Evolutionary conservation across 2,888 invertebrate genomes (phyloP).

Genomic region (Patella caerulea): DNA sequence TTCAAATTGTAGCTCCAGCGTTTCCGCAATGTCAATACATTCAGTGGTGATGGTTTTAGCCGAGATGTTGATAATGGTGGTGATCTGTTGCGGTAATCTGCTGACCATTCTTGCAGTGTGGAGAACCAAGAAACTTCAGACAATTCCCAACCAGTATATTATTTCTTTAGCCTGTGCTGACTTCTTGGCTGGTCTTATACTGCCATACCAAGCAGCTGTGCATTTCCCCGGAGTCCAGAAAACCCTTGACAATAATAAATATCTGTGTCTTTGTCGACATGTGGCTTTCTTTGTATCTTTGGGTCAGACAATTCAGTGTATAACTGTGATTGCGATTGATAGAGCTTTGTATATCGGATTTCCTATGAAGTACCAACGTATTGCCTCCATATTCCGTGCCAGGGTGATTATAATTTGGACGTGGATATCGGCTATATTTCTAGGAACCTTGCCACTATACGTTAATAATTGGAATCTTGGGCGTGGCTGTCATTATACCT

Average conservation of each 20-base stretch:
- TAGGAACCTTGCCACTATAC: slow-evolving; percentile 28
- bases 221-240: slow-evolving; percentile 10
- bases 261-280: slow-evolving; percentile 12
- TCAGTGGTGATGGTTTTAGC: neutral
- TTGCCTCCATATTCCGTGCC: slow-evolving; percentile 25
- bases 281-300: slow-evolving; percentile 7
- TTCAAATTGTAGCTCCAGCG: too few species aligned
- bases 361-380: slow-evolving; percentile 24
- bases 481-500: slow-evolving; percentile 21
- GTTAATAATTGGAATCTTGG: slow-evolving; percentile 14
- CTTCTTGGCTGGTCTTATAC: slow-evolving; percentile 16
- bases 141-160: slow-evolving; percentile 21
- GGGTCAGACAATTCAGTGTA: slow-evolving; percentile 8
- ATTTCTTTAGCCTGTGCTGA: slow-evolving; percentile 18
- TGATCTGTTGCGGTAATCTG: slow-evolving; percentile 18
- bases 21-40: neutral
- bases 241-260: slow-evolving; percentile 13
- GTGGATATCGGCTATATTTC: slow-evolving; percentile 24
- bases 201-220: slow-evolving; percentile 15
- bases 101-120: slow-evolving; percentile 16
- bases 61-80: neutral
- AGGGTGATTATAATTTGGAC: slow-evolving; percentile 15
- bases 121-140: slow-evolving; percentile 11
- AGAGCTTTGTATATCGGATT: slow-evolving; percentile 28
- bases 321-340: slow-evolving; percentile 16